Evolutionary conservation across 2,888 invertebrate species (phyloP).

Genomic region (Cybosia mesomella): DNA sequence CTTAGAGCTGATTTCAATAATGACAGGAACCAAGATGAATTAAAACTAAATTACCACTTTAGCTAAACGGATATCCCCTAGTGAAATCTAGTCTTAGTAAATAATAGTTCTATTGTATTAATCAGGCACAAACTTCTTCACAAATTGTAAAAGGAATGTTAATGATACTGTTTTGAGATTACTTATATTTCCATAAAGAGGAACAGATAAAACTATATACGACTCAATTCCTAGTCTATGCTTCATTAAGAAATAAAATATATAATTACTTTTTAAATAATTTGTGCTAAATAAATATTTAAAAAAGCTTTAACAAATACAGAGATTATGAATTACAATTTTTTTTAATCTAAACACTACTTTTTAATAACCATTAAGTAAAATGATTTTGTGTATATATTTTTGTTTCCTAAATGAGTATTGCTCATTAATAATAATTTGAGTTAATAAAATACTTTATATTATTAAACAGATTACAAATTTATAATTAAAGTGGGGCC

Average conservation of each 20-base stretch:
- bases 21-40: not conserved
- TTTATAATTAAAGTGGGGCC: conserved; percentile 23
- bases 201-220: not conserved
- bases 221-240: not conserved
- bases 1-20: not conserved
- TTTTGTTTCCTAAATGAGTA: conserved; percentile 51
- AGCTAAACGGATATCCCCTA: not conserved
- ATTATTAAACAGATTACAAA: conserved; percentile 32
- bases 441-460: conserved; percentile 42
- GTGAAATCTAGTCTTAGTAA: not conserved
- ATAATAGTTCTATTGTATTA: not conserved
- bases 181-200: conserved; percentile 9
- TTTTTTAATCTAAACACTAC: conserved; percentile 24
- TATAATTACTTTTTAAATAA: conserved; percentile 31
- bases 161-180: conserved; percentile 41
- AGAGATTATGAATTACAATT: conserved; percentile 32
- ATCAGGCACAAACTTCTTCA: conserved; percentile 37
- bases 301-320: conserved; percentile 47
- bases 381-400: conserved; percentile 32
- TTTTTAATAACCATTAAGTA: conserved; percentile 38
- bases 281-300: conserved; percentile 45
- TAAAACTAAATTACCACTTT: not conserved
- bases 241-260: conserved; percentile 5
- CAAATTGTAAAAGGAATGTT: conserved; percentile 31
- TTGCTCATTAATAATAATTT: conserved; percentile 53